phyloP scores from a whole-genome alignment of 1,140 invertebrate species.

The Formica exsecta region DNA sequence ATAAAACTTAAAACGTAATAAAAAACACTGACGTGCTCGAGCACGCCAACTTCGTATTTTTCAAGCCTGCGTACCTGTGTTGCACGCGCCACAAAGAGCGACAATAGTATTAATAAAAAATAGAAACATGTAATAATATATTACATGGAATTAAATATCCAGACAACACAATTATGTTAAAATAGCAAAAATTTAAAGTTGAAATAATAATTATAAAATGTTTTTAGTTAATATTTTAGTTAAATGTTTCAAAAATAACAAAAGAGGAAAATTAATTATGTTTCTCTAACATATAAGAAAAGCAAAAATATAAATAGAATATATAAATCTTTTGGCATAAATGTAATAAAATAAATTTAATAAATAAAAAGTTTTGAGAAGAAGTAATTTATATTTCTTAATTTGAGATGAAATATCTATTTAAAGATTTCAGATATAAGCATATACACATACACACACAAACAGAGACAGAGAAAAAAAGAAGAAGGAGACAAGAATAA shows the following conservation, averaged over 20 bases:
- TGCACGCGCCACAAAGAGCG: conserved; percentile 29
- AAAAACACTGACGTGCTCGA: conserved; percentile 69
- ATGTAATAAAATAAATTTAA: conserved; percentile 7
- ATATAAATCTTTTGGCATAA: background rate
- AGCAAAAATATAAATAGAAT: background rate
- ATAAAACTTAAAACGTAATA: background rate
- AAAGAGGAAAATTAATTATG: background rate
- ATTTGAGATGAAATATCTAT: conserved; percentile 4
- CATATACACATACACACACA: no score
- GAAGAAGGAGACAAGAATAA: background rate
- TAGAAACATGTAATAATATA: background rate
- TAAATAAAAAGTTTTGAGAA: background rate
- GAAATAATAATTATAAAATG: background rate
- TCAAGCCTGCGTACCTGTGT: conserved; percentile 34
- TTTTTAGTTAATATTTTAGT: background rate
- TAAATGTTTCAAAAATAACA: background rate
- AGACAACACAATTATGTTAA: background rate
- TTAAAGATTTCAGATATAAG: background rate
- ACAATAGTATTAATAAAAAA: background rate
- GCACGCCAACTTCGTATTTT: conserved; percentile 71
- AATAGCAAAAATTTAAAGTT: background rate
- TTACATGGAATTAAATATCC: conserved; percentile 18
- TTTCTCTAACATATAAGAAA: background rate
- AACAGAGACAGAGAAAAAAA: background rate
- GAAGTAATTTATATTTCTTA: background rate